A percentile compares a stretch with the other conserved stretches of the same genome.
Evolutionary conservation across 2,888 invertebrate genomes (phyloP).

Genomic region (Meiosimyza decipiens): DNA sequence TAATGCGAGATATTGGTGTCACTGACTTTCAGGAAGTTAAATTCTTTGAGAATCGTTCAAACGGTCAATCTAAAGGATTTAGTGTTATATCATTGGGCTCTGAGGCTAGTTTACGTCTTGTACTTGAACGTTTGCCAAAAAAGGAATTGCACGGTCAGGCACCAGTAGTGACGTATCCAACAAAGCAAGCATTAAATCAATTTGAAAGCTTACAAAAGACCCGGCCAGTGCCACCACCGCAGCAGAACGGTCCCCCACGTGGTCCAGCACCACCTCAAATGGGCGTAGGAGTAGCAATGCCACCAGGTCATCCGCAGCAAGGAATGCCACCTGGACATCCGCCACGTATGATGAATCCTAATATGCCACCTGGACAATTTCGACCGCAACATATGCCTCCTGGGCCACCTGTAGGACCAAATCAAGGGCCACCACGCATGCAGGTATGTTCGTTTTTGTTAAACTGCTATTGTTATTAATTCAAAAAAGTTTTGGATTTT

Average conservation of each 20-base stretch:
- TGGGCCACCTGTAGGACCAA: slow-evolving; percentile 71
- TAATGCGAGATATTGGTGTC: slow-evolving; percentile 88
- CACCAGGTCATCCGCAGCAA: slow-evolving; percentile 66
- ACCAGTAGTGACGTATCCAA: slow-evolving; percentile 94
- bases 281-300: slow-evolving; percentile 64
- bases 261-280: slow-evolving; percentile 66
- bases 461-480: slow-evolving; percentile 15
- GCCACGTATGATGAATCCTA: slow-evolving; percentile 72
- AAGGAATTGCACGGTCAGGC: slow-evolving; percentile 96
- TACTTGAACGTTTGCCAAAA: slow-evolving; percentile 94
- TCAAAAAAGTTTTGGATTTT: slow-evolving; percentile 32
- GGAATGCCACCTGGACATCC: slow-evolving; percentile 68
- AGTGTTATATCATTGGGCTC: slow-evolving; percentile 95
- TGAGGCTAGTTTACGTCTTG: slow-evolving; percentile 87
- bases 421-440: slow-evolving; percentile 73
- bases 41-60: slow-evolving; percentile 98
- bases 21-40: slow-evolving; percentile 97
- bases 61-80: slow-evolving; percentile 98
- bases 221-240: slow-evolving; percentile 80
- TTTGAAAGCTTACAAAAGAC: slow-evolving; percentile 95
- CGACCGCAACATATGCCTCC: slow-evolving; percentile 70
- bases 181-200: slow-evolving; percentile 86
- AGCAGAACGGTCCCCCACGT: slow-evolving; percentile 69
- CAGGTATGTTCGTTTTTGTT: slow-evolving; percentile 65
- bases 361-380: slow-evolving; percentile 71